Base-by-base conservation (phyloP, 1,140 invertebrate species). In the Coptotermes formosanus region DNA sequence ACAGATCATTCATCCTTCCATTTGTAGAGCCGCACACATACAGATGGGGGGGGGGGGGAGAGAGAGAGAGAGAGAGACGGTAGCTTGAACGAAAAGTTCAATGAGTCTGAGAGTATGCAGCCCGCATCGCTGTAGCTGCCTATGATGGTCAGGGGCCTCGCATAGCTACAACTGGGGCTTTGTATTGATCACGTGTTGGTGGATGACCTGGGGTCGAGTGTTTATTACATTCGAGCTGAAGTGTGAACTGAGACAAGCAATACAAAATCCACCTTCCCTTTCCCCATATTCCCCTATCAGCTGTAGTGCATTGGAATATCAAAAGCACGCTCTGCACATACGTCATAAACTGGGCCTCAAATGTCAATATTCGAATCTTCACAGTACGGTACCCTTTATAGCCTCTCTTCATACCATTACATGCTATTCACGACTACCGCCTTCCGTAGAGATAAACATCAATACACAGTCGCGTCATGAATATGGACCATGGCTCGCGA, bases 221-320 rank as follows among this genome's bases (percentile, higher is more conserved):
- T 75, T 75, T 75, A 75, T 75, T 75, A 30, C 64, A 75, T 75
- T 25, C 64, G 64, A 75, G 64, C 64, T 75, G 64, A 75, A 75
- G 64, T 75, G 64, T 75, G 64, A 75, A 75, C 64, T 75, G 64
- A 75, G 64, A 75, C 64, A 75, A 75, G 64, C n/a, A 75, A 75
- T 30, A 30, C 64, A 75, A 75, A 75, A 75, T 75, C 25, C 59
- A 64, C 59, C 21, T 7, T 64, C 19, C 59, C n/a, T 25, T 8
- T 11, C 64, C 64, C 64, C 52, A 16, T 16, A 4, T 55, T 55
- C 52, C 52, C 19, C 52, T 55, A 4, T 55, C 52, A 55, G 19
- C 52, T 55, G 14, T 55, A 75, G 64, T 75, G 9, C 64, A 30
- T 75, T 30, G 25, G 64, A 75, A 75, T 75, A 75, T 75, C 64